phyloP scores from a whole-genome alignment of 2,113 vertebrate species.

The Ivindomyrus marchei region DNA sequence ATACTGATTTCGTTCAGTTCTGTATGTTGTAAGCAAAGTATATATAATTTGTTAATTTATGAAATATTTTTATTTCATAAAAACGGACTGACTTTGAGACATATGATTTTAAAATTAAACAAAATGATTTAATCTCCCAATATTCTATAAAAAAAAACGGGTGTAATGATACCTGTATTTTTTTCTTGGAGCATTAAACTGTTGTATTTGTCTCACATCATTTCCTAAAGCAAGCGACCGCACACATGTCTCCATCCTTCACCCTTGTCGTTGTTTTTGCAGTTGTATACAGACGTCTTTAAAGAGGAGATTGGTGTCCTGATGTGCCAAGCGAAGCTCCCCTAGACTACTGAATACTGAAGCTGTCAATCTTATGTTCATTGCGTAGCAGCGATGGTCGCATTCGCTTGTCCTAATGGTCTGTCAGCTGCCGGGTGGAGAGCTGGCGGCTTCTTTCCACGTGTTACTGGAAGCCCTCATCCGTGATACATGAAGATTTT shows the following conservation, averaged over 20 bases:
- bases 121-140: neutral
- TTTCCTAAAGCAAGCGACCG: slow-evolving; percentile 27
- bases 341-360: neutral
- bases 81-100: neutral
- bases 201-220: slow-evolving; percentile 38
- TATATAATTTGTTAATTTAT: neutral
- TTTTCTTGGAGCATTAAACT: neutral
- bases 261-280: neutral
- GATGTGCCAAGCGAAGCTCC: neutral
- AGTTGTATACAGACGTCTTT: neutral
- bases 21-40: neutral
- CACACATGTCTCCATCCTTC: neutral
- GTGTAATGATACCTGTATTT: neutral
- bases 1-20: neutral
- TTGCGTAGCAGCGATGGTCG: neutral
- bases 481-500: neutral
- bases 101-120: neutral
- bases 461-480: neutral
- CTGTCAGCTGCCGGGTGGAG: neutral
- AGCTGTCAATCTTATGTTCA: neutral
- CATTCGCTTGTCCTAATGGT: neutral
- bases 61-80: neutral
- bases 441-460: neutral
- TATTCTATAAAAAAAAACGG: neutral
- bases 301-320: neutral